Conservation (phyloP, 2,113 vertebrate genomes). For the Paraplagusia blochii region DNA sequence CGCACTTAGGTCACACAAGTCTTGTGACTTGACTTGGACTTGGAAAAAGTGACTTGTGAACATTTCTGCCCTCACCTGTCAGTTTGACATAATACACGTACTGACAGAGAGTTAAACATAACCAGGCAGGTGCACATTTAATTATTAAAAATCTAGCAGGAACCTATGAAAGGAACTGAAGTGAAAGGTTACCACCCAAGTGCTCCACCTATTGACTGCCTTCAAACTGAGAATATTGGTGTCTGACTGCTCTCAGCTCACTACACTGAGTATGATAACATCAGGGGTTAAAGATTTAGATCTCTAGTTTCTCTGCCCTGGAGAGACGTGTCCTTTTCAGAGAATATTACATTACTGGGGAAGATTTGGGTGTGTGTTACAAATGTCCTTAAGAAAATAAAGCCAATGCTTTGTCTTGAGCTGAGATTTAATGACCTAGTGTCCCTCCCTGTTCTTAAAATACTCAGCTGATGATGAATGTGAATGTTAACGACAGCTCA, state of each 20-base stretch:
- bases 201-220: slow-evolving; percentile 5
- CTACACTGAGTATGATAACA: slow-evolving; percentile 11
- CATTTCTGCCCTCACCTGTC: too few species aligned
- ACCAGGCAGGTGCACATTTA: too few species aligned
- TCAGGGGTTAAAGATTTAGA: slow-evolving; percentile 24
- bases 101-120: neutral
- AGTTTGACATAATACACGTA: neutral
- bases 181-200: slow-evolving; percentile 15
- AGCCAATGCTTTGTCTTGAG: slow-evolving; percentile 27
- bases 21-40: too few species aligned
- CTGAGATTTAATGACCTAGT: neutral
- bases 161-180: neutral
- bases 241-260: slow-evolving; percentile 3
- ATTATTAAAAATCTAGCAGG: too few species aligned
- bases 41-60: too few species aligned
- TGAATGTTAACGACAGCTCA: neutral
- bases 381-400: slow-evolving; percentile 46
- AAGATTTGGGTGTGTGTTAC: slow-evolving; percentile 45
- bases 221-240: slow-evolving; percentile 14
- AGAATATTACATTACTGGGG: slow-evolving; percentile 33
- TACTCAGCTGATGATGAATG: slow-evolving; percentile 8
- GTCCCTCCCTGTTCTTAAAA: slow-evolving; percentile 1
- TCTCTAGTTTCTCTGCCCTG: slow-evolving; percentile 42
- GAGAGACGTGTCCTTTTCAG: slow-evolving; percentile 41
- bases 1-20: too few species aligned